Percentiles rank a stretch among this genome's conserved stretches.
Evolutionary conservation across 1,140 invertebrate genomes (phyloP).

Genomic region (Daktulosphaira vitifoliae): DNA sequence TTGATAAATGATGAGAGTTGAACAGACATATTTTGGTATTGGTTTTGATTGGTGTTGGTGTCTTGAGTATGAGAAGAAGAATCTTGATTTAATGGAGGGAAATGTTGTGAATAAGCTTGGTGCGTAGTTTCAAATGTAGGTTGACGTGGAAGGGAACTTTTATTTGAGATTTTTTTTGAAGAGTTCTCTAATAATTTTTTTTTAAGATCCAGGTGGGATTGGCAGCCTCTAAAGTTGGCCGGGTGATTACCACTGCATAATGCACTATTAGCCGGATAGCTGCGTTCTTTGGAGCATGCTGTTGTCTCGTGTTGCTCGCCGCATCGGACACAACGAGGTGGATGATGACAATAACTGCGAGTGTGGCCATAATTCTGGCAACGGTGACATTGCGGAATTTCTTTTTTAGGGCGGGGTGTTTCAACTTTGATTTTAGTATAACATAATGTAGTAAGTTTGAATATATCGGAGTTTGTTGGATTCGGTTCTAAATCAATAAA

Average conservation of each 20-base stretch:
- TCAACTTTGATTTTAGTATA: conserved; percentile 40
- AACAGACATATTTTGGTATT: no score
- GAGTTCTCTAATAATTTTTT: conserved; percentile 40
- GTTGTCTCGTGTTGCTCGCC: conserved; percentile 40
- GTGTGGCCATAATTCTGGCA: conserved; percentile 44
- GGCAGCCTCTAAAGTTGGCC: no score
- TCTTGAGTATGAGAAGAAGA: no score
- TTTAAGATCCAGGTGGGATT: no score
- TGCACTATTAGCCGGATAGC: conserved; percentile 40
- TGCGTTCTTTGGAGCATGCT: conserved; percentile 42
- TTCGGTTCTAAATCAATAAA: conserved; percentile 42
- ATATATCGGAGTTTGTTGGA: conserved; percentile 43
- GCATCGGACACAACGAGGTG: conserved; percentile 42
- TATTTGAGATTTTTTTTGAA: no score
- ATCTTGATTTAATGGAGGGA: no score
- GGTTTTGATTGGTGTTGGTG: no score
- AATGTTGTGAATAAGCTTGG: no score
- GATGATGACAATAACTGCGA: conserved; percentile 40
- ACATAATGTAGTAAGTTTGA: conserved; percentile 36
- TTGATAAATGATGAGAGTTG: no score
- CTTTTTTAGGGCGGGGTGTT: no score
- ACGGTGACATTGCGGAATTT: conserved; percentile 41
- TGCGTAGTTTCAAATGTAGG: background rate
- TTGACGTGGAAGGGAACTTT: background rate
- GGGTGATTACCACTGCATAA: conserved; percentile 42